Conservation (phyloP, 2,113 vertebrate genomes). For the Eptesicus fuscus region DNA sequence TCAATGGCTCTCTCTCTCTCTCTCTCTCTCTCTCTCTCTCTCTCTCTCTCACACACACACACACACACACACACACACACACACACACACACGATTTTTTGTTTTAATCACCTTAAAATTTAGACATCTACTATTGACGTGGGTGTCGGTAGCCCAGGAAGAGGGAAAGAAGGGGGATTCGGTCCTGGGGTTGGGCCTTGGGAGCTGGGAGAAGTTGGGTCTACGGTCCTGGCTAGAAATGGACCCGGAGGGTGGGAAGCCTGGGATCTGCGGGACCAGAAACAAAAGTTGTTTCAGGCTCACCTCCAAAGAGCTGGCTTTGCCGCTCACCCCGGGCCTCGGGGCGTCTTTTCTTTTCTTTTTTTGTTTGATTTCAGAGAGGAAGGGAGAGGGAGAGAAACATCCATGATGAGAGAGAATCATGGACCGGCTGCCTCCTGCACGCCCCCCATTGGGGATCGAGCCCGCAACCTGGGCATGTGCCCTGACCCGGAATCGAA, state of each 20-base stretch:
- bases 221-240: background rate
- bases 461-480: no score
- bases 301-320: background rate
- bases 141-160: background rate
- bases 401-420: no score
- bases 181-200: background rate
- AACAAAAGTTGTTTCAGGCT: background rate
- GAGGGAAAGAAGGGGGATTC: background rate
- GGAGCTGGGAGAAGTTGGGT: background rate
- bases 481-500: no score
- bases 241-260: background rate
- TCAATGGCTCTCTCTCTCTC: background rate
- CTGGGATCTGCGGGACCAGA: background rate
- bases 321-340: background rate
- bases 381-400: no score
- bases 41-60: no score
- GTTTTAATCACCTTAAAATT: background rate
- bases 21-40: no score
- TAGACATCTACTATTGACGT: background rate
- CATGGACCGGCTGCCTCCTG: no score
- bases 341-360: background rate
- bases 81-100: background rate
- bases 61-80: background rate
- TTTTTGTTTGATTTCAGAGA: background rate
- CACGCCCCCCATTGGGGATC: no score